Evolutionary conservation across 1,140 invertebrate genomes (phyloP).

Genomic region (Fopius arisanus): DNA sequence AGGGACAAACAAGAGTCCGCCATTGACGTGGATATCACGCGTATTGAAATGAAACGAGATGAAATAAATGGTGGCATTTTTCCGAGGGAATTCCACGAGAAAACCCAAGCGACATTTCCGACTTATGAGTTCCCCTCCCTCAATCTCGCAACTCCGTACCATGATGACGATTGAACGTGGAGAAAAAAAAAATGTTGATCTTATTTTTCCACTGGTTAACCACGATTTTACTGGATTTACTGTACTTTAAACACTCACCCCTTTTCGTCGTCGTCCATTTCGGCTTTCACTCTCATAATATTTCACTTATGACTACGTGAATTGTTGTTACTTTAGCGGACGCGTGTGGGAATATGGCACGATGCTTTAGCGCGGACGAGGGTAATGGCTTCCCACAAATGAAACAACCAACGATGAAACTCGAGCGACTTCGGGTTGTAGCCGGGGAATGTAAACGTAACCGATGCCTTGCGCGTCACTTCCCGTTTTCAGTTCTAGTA

Average conservation of each 20-base stretch:
- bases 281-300: constrained; percentile 69
- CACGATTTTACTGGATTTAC: constrained; percentile 4
- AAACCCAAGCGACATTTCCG: constrained; percentile 39
- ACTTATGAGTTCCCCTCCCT: not conserved
- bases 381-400: constrained; percentile 61
- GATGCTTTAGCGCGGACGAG: constrained; percentile 60
- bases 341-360: constrained; percentile 63
- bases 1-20: constrained; percentile 24
- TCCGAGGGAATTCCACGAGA: not conserved
- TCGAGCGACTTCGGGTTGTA: constrained; percentile 49
- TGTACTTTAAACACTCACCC: constrained; percentile 52
- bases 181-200: not conserved
- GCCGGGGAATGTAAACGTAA: constrained; percentile 58
- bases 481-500: constrained; percentile 39
- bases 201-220: constrained; percentile 23
- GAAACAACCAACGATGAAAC: constrained; percentile 40
- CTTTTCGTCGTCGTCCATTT: constrained; percentile 69
- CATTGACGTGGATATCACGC: not conserved
- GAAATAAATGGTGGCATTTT: not conserved
- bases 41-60: not conserved
- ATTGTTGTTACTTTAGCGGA: constrained; percentile 52
- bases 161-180: constrained; percentile 5
- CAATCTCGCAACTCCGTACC: not conserved
- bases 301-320: constrained; percentile 63
- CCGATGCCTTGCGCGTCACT: constrained; percentile 59